These are phyloP conservation scores for Parnassius smintheus DNA, from an alignment of 2,888 invertebrate genomes.

Conservation along the genomic window DNA sequence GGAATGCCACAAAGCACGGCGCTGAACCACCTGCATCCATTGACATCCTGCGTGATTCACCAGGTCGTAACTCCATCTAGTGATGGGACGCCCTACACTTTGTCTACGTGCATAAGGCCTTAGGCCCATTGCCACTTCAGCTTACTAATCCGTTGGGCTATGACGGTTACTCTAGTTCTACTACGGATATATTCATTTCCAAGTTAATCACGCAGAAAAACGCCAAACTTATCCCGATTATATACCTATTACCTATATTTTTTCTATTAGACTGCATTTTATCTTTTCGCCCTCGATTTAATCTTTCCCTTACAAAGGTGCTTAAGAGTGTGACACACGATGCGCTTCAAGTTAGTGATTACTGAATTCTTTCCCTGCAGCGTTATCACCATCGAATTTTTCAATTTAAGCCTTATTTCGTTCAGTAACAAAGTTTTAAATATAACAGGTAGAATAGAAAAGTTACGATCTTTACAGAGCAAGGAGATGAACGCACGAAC, in stretches of 20 bases:
- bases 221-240: no score
- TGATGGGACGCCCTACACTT: no score
- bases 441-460: conserved; percentile 2
- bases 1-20: no score
- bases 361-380: conserved; percentile 30
- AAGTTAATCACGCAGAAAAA: no score
- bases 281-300: conserved; percentile 25
- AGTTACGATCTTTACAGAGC: conserved; percentile 29
- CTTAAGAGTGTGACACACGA: conserved; percentile 27
- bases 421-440: not conserved
- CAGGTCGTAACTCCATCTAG: no score
- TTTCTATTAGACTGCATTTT: not conserved
- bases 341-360: conserved; percentile 30
- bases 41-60: no score
- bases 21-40: no score
- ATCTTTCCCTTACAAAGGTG: conserved; percentile 30
- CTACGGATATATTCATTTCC: no score
- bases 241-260: not conserved
- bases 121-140: no score
- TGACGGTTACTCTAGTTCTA: no score
- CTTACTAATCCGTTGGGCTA: no score
- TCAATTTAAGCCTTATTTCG: conserved; percentile 5
- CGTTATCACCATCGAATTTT: not conserved
- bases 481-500: conserved; percentile 30
- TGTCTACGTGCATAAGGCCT: no score